These are phyloP conservation scores for Steinernema scapterisci DNA, from an alignment of 2,888 invertebrate species.

Conservation along the genomic window DNA sequence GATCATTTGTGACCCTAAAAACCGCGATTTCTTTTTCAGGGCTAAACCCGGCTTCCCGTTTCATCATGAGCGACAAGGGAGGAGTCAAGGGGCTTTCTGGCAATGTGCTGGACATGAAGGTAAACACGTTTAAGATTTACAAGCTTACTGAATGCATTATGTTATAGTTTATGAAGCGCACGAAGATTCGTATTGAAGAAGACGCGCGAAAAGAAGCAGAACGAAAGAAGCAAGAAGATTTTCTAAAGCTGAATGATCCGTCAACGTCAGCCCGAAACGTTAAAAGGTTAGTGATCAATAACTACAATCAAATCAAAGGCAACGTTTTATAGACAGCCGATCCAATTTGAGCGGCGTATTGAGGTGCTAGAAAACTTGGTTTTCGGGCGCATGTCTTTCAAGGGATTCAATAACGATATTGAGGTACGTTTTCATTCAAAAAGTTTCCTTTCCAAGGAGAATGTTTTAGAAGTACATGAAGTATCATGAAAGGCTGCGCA, in stretches of 20 bases:
- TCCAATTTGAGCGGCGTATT: conserved; percentile 72
- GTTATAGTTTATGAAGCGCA: conserved; percentile 54
- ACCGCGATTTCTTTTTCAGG: no score
- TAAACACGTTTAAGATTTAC: conserved; percentile 26
- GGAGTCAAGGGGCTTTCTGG: conserved; percentile 46
- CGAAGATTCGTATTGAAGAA: conserved; percentile 41
- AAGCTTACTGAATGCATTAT: not conserved
- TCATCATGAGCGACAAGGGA: not conserved
- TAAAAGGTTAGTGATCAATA: not conserved
- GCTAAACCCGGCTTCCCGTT: no score
- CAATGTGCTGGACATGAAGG: conserved; percentile 50
- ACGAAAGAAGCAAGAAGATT: conserved; percentile 38
- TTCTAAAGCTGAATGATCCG: conserved; percentile 34
- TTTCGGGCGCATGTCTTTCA: conserved; percentile 85
- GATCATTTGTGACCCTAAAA: not conserved
- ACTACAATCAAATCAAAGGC: no score
- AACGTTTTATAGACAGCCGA: conserved; percentile 32
- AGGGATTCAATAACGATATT: conserved; percentile 89
- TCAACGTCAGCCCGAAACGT: not conserved
- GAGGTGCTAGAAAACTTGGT: conserved; percentile 79
- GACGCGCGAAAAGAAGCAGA: conserved; percentile 40
- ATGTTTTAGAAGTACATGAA: conserved; percentile 48
- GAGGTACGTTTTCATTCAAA: conserved; percentile 74
- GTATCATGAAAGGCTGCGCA: conserved; percentile 46
- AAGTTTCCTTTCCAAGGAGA: no score